These are phyloP conservation scores for Hyposoter dolosus DNA, from an alignment of 2,888 invertebrate genomes.

Conservation along the genomic window DNA sequence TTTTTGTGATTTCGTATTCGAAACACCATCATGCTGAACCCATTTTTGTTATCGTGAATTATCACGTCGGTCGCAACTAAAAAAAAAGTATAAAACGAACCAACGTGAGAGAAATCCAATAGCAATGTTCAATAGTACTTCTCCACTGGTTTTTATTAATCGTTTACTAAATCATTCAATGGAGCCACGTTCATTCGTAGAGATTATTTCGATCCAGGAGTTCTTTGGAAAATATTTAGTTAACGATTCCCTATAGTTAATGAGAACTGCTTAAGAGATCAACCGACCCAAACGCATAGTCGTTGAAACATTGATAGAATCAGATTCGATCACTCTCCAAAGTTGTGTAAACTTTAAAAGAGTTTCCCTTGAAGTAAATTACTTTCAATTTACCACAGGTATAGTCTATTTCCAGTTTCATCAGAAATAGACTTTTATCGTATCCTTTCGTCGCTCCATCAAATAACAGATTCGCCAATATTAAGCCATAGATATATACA, in stretches of 20 bases:
- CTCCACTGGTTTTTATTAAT: background rate
- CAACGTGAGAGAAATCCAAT: background rate
- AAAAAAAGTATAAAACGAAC: background rate
- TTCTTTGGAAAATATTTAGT: background rate
- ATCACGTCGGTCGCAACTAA: background rate
- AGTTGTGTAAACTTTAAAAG: background rate
- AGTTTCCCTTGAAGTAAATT: background rate
- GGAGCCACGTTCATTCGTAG: background rate
- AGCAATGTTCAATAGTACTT: background rate
- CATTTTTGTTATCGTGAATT: background rate
- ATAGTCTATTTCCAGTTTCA: background rate
- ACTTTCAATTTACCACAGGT: background rate
- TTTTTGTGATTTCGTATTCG: conserved; percentile 5
- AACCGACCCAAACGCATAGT: background rate
- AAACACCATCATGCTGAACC: background rate
- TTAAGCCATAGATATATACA: background rate
- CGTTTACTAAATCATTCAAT: background rate
- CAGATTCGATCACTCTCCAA: background rate
- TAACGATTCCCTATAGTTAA: background rate
- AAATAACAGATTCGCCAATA: background rate
- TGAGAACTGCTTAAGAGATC: background rate
- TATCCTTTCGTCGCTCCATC: background rate
- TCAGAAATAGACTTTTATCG: background rate
- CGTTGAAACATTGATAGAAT: background rate
- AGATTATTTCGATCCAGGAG: background rate